Base-by-base conservation (phyloP, 2,797 vertebrate species). In the Microchirus variegatus region DNA sequence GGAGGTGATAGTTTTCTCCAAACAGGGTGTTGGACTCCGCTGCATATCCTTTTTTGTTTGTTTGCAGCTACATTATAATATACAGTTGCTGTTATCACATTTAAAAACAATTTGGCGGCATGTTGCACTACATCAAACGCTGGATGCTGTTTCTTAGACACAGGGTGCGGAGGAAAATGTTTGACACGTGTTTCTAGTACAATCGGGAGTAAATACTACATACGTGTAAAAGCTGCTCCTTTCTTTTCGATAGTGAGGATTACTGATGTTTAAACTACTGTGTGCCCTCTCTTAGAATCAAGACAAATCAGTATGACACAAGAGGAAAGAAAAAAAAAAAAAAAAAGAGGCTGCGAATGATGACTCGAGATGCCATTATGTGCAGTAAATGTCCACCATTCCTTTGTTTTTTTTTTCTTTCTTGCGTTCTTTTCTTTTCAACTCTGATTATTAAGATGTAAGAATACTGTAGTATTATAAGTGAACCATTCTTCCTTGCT, bases 391-490 rank as follows among this genome's bases (percentile, higher is more conserved):
- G 89, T 91, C 78, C 62, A 81, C 77, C 76, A 83, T 87, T 88
- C 86, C 73, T 63, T 74, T 82, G 71, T 22, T 84, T 86, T 88
- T 78, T 22, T 84, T 86, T 88, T 78, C 26, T 84, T 80, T 87
- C 47, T 88, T 83, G 77, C 71, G 73, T 90, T 87, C 84, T 66
- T 81, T 90, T 87, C 84, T 66, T 81, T 83, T 70, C 79, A 68
- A 83, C 80, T 83, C 83, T 87, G 81, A 84, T 89, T 87, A 90
- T 84, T 88, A 90, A 86, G 82, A 86, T 90, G 89, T 92, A 92
- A 90, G 82, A 93, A 83, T 87, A 89, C 80, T 82, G 87, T 93
- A 90, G 86, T 89, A 88, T 88, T 83, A 90, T 89, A 83, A 87
- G 85, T 91, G 75, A 82, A 83, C 88, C 80, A 87, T 87, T 88